These are phyloP conservation scores for Dermatemys mawii DNA, from an alignment of 2,113 vertebrate genomes.

Conservation along the genomic window DNA sequence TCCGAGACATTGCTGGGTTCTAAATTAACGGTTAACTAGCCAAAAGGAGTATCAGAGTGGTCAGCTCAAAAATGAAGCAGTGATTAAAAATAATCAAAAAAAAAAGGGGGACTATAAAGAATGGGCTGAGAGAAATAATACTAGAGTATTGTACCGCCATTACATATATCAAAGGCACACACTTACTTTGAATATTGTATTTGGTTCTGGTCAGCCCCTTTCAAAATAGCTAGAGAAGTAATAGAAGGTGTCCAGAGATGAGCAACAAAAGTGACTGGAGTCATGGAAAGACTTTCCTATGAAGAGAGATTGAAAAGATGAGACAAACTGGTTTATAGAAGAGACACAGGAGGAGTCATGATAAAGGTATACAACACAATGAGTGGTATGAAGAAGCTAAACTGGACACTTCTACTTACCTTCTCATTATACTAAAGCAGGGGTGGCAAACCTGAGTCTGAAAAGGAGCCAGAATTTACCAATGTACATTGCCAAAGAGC, in stretches of 20 bases:
- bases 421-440: neutral
- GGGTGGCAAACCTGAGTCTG: neutral
- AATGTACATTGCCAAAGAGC: too few species aligned
- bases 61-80: neutral
- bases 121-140: neutral
- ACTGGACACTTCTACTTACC: neutral
- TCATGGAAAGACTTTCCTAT: neutral
- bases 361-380: neutral
- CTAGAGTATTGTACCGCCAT: neutral
- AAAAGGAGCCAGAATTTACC: too few species aligned
- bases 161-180: neutral
- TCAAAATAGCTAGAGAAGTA: neutral
- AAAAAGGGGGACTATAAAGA: neutral
- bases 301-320: rapidly evolving
- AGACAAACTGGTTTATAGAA: neutral
- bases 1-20: neutral
- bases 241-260: neutral
- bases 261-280: neutral
- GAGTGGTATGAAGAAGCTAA: neutral
- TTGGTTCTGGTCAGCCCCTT: neutral
- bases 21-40: neutral
- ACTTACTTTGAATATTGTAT: neutral
- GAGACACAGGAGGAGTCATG: neutral
- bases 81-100: neutral
- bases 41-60: neutral